Evolutionary conservation across 1,140 invertebrate genomes (phyloP), one percentile per base, ranked within the genome.

Genomic region (Temnothorax longispinosus): DNA sequence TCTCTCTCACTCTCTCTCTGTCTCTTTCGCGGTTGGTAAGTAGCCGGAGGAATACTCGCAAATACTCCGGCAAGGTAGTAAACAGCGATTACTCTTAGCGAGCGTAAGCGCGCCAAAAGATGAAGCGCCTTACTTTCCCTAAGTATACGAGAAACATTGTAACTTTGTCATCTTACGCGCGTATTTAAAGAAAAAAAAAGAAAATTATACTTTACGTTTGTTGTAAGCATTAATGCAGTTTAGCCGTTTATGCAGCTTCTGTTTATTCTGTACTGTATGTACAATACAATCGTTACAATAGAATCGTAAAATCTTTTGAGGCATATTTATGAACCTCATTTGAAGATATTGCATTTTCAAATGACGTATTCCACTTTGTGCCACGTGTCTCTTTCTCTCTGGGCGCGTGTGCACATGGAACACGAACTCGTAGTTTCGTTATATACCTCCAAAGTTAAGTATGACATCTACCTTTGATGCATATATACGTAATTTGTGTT

Each of bases 381-480:
- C 41, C 41, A 44, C 10, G 13, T 47, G 78, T 44, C 18, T 50
- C 7, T 41, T 6, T 41, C 38, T 3, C 38, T 3, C 54, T 3
- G 3, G 47, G 18, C 32, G 41, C 21, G 56, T 35, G 50, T 47
- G 69, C 32, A n/a, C 32, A 41, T 60, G 11, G 41, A 81, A 47
- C 35, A 21, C 13, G 44, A 72, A 8, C 2, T 58, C 7, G 1
- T 11, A 71, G 11, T 72, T 72, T 4, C 4, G 11, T 80, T 38
- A n/a, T 50, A 82, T 50, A 82, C 21, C 35, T 47, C 3, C 58
- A 56, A 50, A 84, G 41, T 75, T 84, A 84, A 84, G 80, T 75
- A 58, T 81, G 18, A 71, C 4, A 38, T 38, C 8, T 15, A 15
- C 38, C 18, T 75, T 50, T 62, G 15, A 75, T 72, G 21, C 32